Evolutionary conservation across 2,113 vertebrate genomes (phyloP), one percentile per base, ranked within the genome.

Genomic region (Cheilinus undulatus): DNA sequence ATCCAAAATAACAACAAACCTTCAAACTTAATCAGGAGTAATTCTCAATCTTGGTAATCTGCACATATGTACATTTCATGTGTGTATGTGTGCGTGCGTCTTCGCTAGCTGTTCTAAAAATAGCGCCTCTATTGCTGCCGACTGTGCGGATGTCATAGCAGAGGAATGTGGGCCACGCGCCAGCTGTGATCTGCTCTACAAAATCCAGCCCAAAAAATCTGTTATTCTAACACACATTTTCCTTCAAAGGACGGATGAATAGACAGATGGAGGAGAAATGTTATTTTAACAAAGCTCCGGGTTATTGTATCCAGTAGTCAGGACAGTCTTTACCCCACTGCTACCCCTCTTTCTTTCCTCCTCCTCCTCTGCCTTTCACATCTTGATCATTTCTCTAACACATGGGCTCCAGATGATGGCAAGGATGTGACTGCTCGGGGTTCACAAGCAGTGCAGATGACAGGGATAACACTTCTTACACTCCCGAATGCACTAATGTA

Each of bases 161-260:
- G 79, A 87, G 88, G 86, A 93, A 93, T 85, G 88, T 89, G 84
- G 92, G 92, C 90, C 79, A 80, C 4, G 70, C 2, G 83, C 91
- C 92, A 93, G 76, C 79, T 64, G 73, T 45, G 67, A 86, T 88
- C 84, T 87, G 73, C 88, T 90, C 85, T 71, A 89, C 85, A 85
- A 82, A 88, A 88, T n/a, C 83, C 51, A n/a, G 58, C 78, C 74
- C 69, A 26, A 90, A 91, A 42, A 91, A 90, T 89, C 73, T 92
- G 91, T 90, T 88, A 85, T 85, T 88, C 85, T 85, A 92, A 88
- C 90, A 82, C 57, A 74, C 78, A 63, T 84, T 85, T 78, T 73
- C 72, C 79, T 62, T 68, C 45, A 59, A 42, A 17, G 68, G 19
- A 73, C 36, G 53, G 7, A 26, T 19, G 32, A 17, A 54, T 19